Evolutionary conservation across 2,888 invertebrate genomes (phyloP).

Genomic region (Acleris literana): DNA sequence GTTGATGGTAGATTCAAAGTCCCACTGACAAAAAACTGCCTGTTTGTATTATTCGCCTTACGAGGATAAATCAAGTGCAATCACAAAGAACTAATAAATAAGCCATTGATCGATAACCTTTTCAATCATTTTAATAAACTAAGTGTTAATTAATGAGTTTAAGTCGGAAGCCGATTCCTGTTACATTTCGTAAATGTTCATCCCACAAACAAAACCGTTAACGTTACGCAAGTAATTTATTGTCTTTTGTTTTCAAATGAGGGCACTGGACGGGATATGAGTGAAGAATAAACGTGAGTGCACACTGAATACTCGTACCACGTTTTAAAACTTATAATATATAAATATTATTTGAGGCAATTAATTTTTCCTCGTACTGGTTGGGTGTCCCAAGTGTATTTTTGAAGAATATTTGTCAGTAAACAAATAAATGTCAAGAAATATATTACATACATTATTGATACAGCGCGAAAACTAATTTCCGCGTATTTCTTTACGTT

Average conservation of each 20-base stretch:
- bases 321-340: background rate
- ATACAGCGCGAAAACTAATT: no score
- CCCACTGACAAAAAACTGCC: no score
- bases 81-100: background rate
- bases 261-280: conserved; percentile 16
- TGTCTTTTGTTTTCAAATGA: conserved; percentile 35
- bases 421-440: no score
- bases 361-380: no score
- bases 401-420: no score
- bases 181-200: conserved; percentile 32
- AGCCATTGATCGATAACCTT: conserved; percentile 3
- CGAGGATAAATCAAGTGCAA: conserved; percentile 10
- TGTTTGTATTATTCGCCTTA: no score
- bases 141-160: conserved; percentile 23
- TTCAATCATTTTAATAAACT: conserved; percentile 11
- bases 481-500: no score
- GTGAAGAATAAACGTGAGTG: background rate
- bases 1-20: no score
- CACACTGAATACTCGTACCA: background rate
- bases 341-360: no score
- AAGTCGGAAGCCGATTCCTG: conserved; percentile 17
- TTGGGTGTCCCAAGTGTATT: no score
- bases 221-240: conserved; percentile 34
- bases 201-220: conserved; percentile 22
- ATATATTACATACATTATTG: no score